These are phyloP conservation scores for Sinotaia quadrata DNA, from an alignment of 2,888 invertebrate species.

Conservation along the genomic window DNA sequence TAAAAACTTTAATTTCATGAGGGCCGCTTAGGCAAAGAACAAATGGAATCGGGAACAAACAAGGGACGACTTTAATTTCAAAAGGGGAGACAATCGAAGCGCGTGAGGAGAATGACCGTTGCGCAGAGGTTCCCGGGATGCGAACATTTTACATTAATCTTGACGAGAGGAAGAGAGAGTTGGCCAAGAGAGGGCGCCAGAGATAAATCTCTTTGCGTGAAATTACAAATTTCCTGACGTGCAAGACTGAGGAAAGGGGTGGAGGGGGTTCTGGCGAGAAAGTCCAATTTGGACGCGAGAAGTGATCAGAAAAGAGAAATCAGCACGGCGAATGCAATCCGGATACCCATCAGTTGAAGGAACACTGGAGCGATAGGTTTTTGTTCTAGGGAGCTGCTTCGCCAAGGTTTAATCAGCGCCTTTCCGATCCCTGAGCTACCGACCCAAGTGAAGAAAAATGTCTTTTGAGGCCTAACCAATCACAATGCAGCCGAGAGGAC, in stretches of 20 bases:
- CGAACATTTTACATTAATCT: constrained; percentile 24
- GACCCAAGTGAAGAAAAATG: constrained; percentile 13
- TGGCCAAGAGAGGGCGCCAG: neutral
- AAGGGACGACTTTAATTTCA: constrained; percentile 21
- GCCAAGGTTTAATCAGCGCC: constrained; percentile 21
- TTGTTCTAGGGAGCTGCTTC: constrained; percentile 19
- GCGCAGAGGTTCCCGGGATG: constrained; percentile 7
- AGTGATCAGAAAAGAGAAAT: constrained; percentile 23
- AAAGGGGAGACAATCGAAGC: neutral
- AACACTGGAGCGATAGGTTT: constrained; percentile 8
- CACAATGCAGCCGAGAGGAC: neutral
- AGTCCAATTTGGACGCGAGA: constrained; percentile 19
- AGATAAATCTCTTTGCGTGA: constrained; percentile 36
- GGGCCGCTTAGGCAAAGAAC: neutral
- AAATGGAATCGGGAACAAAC: constrained; percentile 23
- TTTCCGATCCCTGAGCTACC: constrained; percentile 2
- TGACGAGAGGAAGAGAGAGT: neutral
- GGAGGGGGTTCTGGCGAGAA: constrained; percentile 7
- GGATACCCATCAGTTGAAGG: constrained; percentile 4
- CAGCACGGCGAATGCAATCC: constrained; percentile 24
- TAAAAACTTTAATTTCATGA: constrained; percentile 30
- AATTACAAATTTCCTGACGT: constrained; percentile 41
- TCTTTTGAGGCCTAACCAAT: neutral
- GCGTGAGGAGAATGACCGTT: constrained; percentile 19
- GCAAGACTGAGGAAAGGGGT: neutral